Percentiles rank a stretch among this genome's conserved stretches.
These are phyloP conservation scores for Coreoperca whiteheadi DNA, from an alignment of 2,113 vertebrate species.

Conservation along the genomic window DNA sequence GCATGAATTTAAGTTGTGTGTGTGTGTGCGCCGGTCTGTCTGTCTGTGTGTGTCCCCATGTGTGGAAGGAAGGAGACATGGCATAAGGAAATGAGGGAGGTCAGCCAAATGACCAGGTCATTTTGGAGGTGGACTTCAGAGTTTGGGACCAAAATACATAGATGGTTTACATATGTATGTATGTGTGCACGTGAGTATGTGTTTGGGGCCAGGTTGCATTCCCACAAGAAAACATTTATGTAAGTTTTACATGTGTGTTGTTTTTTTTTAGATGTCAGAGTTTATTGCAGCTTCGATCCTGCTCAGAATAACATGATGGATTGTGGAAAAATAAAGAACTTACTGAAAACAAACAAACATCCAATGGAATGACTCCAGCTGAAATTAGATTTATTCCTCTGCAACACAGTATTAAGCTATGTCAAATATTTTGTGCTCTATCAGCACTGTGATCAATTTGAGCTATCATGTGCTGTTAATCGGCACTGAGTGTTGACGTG, in stretches of 20 bases:
- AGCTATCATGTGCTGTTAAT: conserved; percentile 51
- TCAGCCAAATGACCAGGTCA: conserved; percentile 28
- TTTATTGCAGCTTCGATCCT: conserved; percentile 42
- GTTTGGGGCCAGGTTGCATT: conserved; percentile 9
- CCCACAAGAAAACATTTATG: conserved; percentile 40
- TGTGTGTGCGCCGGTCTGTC: conserved; percentile 2
- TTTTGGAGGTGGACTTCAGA: conserved; percentile 3
- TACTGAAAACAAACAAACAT: conserved; percentile 24
- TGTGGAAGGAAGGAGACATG: conserved; percentile 10
- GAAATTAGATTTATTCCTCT: conserved; percentile 37
- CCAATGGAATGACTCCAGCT: background rate
- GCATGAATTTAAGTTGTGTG: conserved; percentile 29
- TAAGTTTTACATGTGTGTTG: conserved; percentile 27
- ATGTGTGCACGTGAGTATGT: conserved; percentile 3
- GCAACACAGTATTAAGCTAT: conserved; percentile 8
- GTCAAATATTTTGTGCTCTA: conserved; percentile 32
- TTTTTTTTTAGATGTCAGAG: conserved; percentile 20
- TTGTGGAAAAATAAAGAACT: background rate
- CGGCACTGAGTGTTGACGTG: conserved; percentile 71
- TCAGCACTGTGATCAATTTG: conserved; percentile 60
- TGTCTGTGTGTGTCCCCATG: conserved; percentile 7
- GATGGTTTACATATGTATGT: conserved; percentile 7
- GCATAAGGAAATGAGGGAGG: conserved; percentile 12
- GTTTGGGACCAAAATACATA: conserved; percentile 19
- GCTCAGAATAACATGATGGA: conserved; percentile 26